A percentile compares a stretch with the other conserved stretches of the same genome.
Conservation (phyloP, 2,888 invertebrate genomes). For the Cataglyphis livida region DNA sequence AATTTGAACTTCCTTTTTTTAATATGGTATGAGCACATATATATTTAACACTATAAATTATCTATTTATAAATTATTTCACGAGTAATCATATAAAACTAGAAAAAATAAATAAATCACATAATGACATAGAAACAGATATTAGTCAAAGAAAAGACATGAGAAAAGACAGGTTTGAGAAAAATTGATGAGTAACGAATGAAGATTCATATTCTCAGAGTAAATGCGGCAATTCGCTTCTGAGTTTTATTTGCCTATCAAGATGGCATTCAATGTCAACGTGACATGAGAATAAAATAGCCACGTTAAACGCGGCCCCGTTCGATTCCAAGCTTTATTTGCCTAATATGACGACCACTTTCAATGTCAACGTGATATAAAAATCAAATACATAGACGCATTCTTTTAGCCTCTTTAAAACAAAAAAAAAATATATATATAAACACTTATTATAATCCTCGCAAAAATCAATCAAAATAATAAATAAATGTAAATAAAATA, state of each 20-base stretch:
- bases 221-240: neutral
- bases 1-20: neutral
- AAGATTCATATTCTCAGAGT: constrained; percentile 9
- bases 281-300: constrained; percentile 41
- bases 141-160: neutral
- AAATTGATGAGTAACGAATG: neutral
- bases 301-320: neutral
- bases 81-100: neutral
- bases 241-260: constrained; percentile 29
- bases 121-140: too few relatives aligned
- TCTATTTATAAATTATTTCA: too few relatives aligned
- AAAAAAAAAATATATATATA: neutral
- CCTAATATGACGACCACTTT: neutral
- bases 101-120: neutral
- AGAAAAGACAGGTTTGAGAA: neutral
- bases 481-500: neutral
- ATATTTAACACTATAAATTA: neutral
- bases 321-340: constrained; percentile 25
- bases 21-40: too few relatives aligned
- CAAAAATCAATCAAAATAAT: neutral
- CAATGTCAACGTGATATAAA: neutral
- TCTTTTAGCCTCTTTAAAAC: neutral
- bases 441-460: neutral
- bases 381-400: neutral
- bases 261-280: constrained; percentile 43